Base-by-base conservation (phyloP, 1,140 invertebrate species). In the Alviniconcha marisindica region DNA sequence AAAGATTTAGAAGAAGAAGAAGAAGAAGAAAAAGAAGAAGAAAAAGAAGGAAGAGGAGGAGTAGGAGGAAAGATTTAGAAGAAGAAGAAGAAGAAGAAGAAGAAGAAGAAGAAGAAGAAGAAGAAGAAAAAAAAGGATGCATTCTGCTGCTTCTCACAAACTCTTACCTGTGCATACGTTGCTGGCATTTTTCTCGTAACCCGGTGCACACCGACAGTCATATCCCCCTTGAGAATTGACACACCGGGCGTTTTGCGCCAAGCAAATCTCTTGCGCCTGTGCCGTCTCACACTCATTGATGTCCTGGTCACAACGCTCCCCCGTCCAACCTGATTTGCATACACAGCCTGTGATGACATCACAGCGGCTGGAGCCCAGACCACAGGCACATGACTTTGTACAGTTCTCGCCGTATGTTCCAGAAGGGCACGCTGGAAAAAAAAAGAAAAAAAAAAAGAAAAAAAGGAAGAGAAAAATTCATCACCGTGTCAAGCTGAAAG, bases 321-420 rank as follows among this genome's bases (percentile, higher is more conserved):
- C 81, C 44, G n/a, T 51, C 71, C 71, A 82, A 14, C 81, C 81
- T 18, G 44, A 42, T 40, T 60, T 76, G 71, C 81, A 82, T 38
- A 76, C 31, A 40, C 81, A 82, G 21, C 81, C 81, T 12, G 24
- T 76, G 7, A 54, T 73, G 28, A 38, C 38, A 33, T 74, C 48
- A 54, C 81, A 82, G 66, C 33, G 24, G 36, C 3, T n/a, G 24
- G 40, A 12, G 44, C 71, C 38, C 1, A 40, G 28, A 24, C 81
- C 69, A 56, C 81, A 82, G 28, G 44, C 48, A 51, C 81, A 82
- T 24, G 54, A 48, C 44, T 48, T 0, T 15, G 44, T 38, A 21
- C 81, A 82, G 66, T 42, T 42, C 12, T 31, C 36, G 0, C 81
- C 81, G 36, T 40, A 82, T 7, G 44, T 74, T 12, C 44, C 44